Evolutionary conservation across 2,888 invertebrate species (phyloP).

Genomic region (Ganaspis brasiliensis): DNA sequence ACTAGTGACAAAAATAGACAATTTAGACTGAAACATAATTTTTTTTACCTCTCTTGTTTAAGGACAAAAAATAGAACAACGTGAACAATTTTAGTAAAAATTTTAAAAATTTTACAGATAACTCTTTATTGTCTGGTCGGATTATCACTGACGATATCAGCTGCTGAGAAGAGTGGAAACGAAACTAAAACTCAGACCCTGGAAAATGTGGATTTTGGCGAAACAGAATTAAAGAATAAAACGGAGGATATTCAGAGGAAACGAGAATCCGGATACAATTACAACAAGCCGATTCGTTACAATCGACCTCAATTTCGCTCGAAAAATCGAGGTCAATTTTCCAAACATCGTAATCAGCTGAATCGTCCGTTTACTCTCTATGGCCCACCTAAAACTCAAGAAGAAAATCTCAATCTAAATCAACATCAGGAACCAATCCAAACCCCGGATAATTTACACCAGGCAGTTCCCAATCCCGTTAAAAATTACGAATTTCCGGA

Average conservation of each 20-base stretch:
- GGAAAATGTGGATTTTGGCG: conserved; percentile 42
- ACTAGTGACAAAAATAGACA: too few species aligned
- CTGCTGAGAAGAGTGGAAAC: conserved; percentile 54
- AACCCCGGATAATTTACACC: conserved; percentile 55
- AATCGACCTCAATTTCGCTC: conserved; percentile 61
- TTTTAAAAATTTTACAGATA: conserved; percentile 65
- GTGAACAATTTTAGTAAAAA: too few species aligned
- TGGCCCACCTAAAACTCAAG: conserved; percentile 69
- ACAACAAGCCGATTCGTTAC: conserved; percentile 63
- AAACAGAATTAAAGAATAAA: conserved; percentile 53
- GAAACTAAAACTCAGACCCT: conserved; percentile 38
- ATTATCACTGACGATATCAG: conserved; percentile 53
- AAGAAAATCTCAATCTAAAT: conserved; percentile 45
- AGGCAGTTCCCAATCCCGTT: conserved; percentile 69
- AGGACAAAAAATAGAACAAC: too few species aligned
- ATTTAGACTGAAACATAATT: too few species aligned
- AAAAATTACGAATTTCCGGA: conserved; percentile 68
- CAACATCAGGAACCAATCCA: conserved; percentile 56
- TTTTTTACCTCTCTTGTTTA: too few species aligned
- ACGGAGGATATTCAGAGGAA: conserved; percentile 68
- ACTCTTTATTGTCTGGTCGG: conserved; percentile 59
- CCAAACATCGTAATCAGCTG: conserved; percentile 65
- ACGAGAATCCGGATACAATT: conserved; percentile 72
- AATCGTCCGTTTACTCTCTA: conserved; percentile 72
- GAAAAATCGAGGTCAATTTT: conserved; percentile 64